Conservation (phyloP, 2,888 invertebrate genomes). For the Frankliniella intonsa region DNA sequence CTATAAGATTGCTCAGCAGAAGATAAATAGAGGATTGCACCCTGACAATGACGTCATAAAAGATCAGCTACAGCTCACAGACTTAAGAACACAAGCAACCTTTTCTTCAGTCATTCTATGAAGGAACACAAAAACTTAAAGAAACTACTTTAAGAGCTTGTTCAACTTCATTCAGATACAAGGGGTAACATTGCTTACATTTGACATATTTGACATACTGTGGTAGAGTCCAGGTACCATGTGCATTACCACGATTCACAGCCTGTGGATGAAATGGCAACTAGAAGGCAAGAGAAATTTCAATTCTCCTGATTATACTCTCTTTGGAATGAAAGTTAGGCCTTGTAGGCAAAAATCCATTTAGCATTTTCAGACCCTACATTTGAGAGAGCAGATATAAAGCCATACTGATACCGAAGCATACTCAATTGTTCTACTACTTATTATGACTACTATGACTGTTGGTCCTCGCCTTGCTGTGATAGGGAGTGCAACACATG, state of each 20-base stretch:
- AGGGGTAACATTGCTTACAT: neutral
- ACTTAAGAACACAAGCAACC: neutral
- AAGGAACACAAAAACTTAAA: neutral
- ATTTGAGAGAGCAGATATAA: neutral
- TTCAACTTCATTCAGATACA: too few relatives aligned
- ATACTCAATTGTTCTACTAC: constrained; percentile 19
- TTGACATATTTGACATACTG: neutral
- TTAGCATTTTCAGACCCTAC: constrained; percentile 16
- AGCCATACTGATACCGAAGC: constrained; percentile 24
- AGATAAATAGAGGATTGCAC: neutral
- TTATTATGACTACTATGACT: neutral
- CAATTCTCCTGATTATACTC: neutral
- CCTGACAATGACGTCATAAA: neutral
- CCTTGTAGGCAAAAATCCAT: neutral
- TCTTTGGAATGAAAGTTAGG: constrained; percentile 20
- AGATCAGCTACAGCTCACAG: neutral
- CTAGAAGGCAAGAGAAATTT: constrained; percentile 1
- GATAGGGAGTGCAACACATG: constrained; percentile 39
- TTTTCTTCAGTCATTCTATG: too few relatives aligned
- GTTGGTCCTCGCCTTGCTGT: constrained; percentile 31
- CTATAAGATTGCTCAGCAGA: neutral
- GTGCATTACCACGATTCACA: constrained; percentile 24
- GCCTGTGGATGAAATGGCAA: constrained; percentile 19
- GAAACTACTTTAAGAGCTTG: neutral
- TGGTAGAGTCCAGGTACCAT: neutral